A percentile compares a stretch with the other conserved stretches of the same genome.
phyloP scores from a whole-genome alignment of 2,888 invertebrate genomes.

The Pimpla rufipes region DNA sequence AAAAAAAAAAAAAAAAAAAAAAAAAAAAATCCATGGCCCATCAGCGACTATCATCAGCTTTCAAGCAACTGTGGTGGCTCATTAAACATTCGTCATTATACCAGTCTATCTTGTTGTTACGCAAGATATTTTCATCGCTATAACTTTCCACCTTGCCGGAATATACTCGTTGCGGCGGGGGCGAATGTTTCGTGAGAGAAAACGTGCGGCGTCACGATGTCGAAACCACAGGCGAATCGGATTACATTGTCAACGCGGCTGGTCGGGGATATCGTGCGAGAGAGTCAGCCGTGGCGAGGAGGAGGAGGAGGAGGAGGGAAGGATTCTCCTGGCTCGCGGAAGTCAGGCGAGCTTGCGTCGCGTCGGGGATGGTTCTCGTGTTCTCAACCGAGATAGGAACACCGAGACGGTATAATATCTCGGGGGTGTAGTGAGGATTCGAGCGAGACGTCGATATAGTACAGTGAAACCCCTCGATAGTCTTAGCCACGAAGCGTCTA shows the following conservation, averaged over 20 bases:
- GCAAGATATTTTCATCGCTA: no score
- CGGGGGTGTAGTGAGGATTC: slow-evolving; percentile 42
- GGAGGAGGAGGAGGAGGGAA: not conserved
- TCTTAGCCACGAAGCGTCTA: not conserved
- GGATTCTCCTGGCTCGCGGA: slow-evolving; percentile 11
- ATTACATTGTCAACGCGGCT: slow-evolving; percentile 51
- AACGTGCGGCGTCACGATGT: slow-evolving; percentile 55
- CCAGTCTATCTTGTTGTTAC: no score
- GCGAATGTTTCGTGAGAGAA: slow-evolving; percentile 18
- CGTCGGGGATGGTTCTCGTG: slow-evolving; percentile 10
- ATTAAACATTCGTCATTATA: no score
- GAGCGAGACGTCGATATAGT: slow-evolving; percentile 19
- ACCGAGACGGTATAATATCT: slow-evolving; percentile 53
- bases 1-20: no score
- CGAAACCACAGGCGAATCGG: slow-evolving; percentile 53
- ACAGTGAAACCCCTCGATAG: not conserved
- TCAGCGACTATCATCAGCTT: not conserved
- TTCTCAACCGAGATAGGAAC: slow-evolving; percentile 28
- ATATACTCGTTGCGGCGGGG: slow-evolving; percentile 10
- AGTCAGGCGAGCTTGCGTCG: not conserved
- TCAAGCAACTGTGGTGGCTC: not conserved
- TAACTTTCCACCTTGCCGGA: not conserved
- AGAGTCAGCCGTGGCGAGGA: not conserved
- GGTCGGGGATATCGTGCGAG: slow-evolving; percentile 17
- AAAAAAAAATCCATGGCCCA: slow-evolving; percentile 6